These are phyloP conservation scores for Pangasianodon hypophthalmus DNA, from an alignment of 2,113 vertebrate genomes.

Conservation along the genomic window DNA sequence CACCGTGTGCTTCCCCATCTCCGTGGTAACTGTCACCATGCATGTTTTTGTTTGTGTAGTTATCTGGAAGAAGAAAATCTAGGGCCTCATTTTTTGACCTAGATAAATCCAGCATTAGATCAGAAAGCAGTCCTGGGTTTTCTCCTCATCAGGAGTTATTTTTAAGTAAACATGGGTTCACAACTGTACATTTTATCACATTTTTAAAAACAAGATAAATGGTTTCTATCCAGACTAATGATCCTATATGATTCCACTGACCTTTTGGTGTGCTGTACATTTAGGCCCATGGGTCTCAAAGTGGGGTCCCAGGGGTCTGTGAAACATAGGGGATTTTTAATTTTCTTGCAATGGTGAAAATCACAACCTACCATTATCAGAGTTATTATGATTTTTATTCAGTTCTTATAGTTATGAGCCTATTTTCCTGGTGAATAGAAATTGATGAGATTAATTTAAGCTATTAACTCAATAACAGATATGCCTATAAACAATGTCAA, in stretches of 20 bases:
- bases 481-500: not conserved
- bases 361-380: not conserved
- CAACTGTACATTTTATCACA: not conserved
- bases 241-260: not conserved
- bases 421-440: not conserved
- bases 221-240: not conserved
- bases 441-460: not conserved
- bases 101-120: not conserved
- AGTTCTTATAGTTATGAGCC: not conserved
- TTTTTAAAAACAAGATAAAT: not conserved
- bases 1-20: conserved; percentile 84
- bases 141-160: not conserved
- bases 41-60: conserved; percentile 19
- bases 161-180: not conserved
- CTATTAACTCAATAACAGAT: not conserved
- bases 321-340: not conserved
- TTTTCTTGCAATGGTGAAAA: not conserved
- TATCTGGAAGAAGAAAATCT: conserved; percentile 1
- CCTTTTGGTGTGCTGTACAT: not conserved
- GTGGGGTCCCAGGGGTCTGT: not conserved
- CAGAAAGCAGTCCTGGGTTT: not conserved
- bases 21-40: conserved; percentile 78
- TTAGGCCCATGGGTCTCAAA: not conserved
- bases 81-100: not conserved
- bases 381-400: not conserved